Conservation (phyloP, 2,113 vertebrate species). For the Ranitomeya variabilis region DNA sequence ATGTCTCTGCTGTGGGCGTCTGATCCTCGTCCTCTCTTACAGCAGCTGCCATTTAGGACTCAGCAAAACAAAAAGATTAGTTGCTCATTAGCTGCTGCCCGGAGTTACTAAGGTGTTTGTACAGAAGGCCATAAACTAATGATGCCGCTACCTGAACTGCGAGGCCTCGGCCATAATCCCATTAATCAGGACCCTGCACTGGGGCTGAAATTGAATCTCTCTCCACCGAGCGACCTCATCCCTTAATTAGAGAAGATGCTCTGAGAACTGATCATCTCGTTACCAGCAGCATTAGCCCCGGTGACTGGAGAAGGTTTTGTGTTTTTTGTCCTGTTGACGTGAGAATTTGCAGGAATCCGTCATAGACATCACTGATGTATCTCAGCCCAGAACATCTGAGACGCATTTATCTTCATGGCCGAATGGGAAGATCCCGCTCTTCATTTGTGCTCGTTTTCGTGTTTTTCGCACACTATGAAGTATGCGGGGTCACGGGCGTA, state of each 20-base stretch:
- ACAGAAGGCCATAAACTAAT: constrained; percentile 9
- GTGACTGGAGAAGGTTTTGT: not conserved
- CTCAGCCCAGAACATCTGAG: constrained; percentile 1
- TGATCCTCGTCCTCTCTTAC: not conserved
- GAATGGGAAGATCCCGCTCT: too few relatives aligned
- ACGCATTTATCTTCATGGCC: not conserved
- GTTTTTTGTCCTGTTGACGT: not conserved
- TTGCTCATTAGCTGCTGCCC: not conserved
- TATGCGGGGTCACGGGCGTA: not conserved
- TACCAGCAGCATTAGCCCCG: not conserved
- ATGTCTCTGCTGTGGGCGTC: not conserved
- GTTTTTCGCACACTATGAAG: not conserved
- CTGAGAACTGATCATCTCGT: constrained; percentile 42
- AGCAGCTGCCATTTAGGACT: not conserved
- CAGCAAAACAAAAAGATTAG: not conserved
- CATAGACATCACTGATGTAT: constrained; percentile 5
- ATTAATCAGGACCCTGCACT: constrained; percentile 11
- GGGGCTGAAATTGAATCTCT: constrained; percentile 45
- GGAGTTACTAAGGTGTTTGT: not conserved
- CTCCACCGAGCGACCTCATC: constrained; percentile 14
- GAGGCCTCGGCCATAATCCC: constrained; percentile 24
- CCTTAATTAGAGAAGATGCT: constrained; percentile 44
- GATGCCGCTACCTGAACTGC: constrained; percentile 16
- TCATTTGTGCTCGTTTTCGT: not conserved
- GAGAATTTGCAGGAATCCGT: constrained; percentile 26